Percentiles rank a stretch among this genome's conserved stretches.
phyloP scores from a whole-genome alignment of 2,888 invertebrate species.

The Tetranychus truncatus region DNA sequence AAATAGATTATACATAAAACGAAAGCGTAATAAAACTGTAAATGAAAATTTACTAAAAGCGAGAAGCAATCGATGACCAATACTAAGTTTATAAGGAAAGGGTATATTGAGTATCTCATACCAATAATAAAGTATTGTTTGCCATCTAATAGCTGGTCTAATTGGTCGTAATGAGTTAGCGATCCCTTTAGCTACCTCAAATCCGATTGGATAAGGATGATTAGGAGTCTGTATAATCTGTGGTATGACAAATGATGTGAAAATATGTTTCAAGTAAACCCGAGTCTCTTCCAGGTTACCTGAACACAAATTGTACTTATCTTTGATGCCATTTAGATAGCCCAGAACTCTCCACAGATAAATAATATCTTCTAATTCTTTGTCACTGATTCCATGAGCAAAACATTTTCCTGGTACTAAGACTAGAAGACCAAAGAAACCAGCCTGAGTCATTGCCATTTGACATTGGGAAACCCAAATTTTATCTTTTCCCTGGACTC shows the following conservation, averaged over 20 bases:
- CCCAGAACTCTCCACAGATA: conserved; percentile 8
- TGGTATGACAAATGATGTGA: not conserved
- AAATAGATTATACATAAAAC: not conserved
- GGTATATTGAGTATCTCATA: conserved; percentile 2
- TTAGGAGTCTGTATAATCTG: not conserved
- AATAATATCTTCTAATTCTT: not conserved
- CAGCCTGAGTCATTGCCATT: conserved; percentile 65
- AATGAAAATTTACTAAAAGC: not conserved
- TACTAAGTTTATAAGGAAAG: not conserved
- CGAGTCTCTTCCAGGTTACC: conserved; percentile 3
- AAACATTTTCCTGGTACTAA: conserved; percentile 41
- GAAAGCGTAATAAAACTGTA: not conserved
- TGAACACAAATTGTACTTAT: conserved; percentile 2
- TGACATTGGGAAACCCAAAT: conserved; percentile 54
- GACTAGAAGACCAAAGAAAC: conserved; percentile 58
- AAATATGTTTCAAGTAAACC: not conserved
- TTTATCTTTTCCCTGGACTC: conserved; percentile 30
- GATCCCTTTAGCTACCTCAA: conserved; percentile 12
- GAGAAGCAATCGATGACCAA: not conserved
- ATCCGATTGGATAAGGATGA: not conserved
- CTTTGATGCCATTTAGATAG: conserved; percentile 9
- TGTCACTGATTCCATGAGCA: conserved; percentile 34
- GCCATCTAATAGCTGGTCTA: not conserved
- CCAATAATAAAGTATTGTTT: conserved; percentile 8
- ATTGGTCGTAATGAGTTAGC: conserved; percentile 7